These are phyloP conservation scores for Drosophila leonis DNA, from an alignment of 2,888 invertebrate genomes.

Conservation along the genomic window DNA sequence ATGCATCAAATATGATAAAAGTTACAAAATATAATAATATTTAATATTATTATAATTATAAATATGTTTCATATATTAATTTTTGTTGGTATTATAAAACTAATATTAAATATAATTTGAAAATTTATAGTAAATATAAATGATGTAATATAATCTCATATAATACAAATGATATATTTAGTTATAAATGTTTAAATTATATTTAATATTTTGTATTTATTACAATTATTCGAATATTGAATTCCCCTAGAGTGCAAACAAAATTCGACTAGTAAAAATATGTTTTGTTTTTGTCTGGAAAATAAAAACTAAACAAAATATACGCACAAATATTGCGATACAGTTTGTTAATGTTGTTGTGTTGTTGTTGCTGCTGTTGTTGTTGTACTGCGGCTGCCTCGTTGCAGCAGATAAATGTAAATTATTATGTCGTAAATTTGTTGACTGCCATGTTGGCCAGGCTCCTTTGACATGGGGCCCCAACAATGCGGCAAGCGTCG, in stretches of 20 bases:
- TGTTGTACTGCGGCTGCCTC: conserved; percentile 69
- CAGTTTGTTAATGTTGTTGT: conserved; percentile 55
- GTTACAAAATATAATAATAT: too few relatives aligned
- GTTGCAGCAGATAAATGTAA: conserved; percentile 85
- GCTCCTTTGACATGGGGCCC: conserved; percentile 57
- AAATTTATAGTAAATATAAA: too few relatives aligned
- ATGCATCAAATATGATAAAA: too few relatives aligned
- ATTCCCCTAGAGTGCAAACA: conserved; percentile 30
- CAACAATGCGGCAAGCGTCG: conserved; percentile 66
- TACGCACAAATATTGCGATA: conserved; percentile 59
- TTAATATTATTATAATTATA: too few relatives aligned
- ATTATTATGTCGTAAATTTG: conserved; percentile 84
- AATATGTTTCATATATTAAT: too few relatives aligned
- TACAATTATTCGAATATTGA: not conserved
- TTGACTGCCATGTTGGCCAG: conserved; percentile 79
- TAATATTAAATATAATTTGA: too few relatives aligned
- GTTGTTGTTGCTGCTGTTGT: conserved; percentile 39
- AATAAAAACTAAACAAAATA: conserved; percentile 35
- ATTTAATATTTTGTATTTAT: not conserved
- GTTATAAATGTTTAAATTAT: not conserved
- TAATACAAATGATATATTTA: too few relatives aligned
- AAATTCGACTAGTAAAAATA: conserved; percentile 19
- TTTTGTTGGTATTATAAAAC: too few relatives aligned
- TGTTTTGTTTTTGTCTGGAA: not conserved
- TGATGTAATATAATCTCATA: too few relatives aligned